Percentiles rank a stretch among this genome's conserved stretches.
These are phyloP conservation scores for Pseudopipra pipra DNA, from an alignment of 2,113 vertebrate genomes.

Conservation along the genomic window DNA sequence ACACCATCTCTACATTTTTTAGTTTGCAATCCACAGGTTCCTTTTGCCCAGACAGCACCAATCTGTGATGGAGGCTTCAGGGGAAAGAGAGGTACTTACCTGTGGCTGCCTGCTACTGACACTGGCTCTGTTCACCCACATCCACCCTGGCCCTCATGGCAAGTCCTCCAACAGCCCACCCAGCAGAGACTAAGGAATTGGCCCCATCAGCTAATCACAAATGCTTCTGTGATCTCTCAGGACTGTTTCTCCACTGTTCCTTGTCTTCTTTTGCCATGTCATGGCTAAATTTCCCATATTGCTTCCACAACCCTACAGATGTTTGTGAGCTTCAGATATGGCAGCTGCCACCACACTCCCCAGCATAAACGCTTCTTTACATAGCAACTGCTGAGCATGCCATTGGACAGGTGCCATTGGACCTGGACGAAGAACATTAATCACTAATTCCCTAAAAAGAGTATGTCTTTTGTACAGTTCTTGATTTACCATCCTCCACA, in stretches of 20 bases:
- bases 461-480: background rate
- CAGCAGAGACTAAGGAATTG: background rate
- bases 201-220: background rate
- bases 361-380: background rate
- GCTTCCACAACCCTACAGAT: background rate
- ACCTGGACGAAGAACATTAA: background rate
- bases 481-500: background rate
- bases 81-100: background rate
- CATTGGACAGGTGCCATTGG: background rate
- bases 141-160: background rate
- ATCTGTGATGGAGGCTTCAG: background rate
- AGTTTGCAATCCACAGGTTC: background rate
- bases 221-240: background rate
- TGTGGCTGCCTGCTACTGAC: background rate
- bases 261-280: background rate
- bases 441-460: background rate
- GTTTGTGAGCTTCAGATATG: background rate
- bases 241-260: background rate
- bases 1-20: background rate
- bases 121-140: background rate
- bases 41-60: background rate
- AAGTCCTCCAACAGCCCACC: background rate
- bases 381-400: background rate
- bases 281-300: background rate
- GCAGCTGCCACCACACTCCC: background rate